Evolutionary conservation across 2,797 vertebrate species (phyloP).

Genomic region (Syngnathus acus): DNA sequence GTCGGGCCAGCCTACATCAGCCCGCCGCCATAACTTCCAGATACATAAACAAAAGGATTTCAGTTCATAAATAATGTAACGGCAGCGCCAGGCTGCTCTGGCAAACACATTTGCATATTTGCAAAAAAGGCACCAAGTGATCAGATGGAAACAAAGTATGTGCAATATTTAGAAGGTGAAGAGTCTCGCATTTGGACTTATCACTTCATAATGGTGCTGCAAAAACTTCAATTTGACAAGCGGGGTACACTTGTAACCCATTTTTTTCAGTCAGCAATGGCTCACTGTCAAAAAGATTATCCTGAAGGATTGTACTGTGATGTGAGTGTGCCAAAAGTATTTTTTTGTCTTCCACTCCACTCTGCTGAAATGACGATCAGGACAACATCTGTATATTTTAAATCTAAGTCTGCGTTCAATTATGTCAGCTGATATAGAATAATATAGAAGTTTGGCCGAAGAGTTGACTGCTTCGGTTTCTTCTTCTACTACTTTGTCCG

Average conservation of each 20-base stretch:
- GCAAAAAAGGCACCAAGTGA: conserved; percentile 24
- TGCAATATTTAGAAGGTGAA: not conserved
- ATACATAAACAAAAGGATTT: conserved; percentile 37
- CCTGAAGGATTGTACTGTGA: not conserved
- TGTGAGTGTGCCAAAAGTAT: not conserved
- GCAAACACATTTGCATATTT: conserved; percentile 42
- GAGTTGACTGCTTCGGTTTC: not conserved
- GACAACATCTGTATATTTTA: not conserved
- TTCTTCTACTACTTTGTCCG: not conserved
- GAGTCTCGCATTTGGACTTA: not conserved
- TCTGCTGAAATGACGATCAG: not conserved
- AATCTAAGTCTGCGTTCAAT: not conserved
- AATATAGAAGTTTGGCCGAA: too few relatives aligned
- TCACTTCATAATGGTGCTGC: not conserved
- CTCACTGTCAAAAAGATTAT: not conserved
- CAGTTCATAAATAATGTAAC: conserved; percentile 45
- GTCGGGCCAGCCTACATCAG: conserved; percentile 39
- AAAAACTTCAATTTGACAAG: conserved; percentile 11
- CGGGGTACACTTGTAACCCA: not conserved
- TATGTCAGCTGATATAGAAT: not conserved
- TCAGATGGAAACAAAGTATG: conserved; percentile 14
- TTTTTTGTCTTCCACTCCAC: not conserved
- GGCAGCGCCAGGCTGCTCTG: conserved; percentile 15
- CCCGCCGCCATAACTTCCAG: conserved; percentile 33
- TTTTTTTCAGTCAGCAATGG: not conserved